Conservation (phyloP, 2,888 invertebrate species). For the Cepaea hortensis region DNA sequence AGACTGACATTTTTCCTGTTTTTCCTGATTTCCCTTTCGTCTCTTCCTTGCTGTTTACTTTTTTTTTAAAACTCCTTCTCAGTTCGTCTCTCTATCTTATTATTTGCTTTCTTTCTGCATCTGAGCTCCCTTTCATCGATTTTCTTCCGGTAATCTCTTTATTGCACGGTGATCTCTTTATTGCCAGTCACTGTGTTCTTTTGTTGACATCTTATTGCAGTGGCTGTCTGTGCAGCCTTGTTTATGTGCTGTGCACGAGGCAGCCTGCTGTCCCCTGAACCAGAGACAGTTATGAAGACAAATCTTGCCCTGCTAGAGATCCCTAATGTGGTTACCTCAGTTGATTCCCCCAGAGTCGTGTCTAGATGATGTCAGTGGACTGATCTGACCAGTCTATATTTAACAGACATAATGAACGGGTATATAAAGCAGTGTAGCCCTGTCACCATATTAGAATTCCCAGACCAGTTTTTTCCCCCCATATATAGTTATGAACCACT, state of each 20-base stretch:
- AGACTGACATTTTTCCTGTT: no score
- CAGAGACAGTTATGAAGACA: neutral
- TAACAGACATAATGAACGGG: no score
- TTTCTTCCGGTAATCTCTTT: neutral
- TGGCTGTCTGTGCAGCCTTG: constrained; percentile 16
- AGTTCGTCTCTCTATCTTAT: neutral
- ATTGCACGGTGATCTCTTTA: neutral
- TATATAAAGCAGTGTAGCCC: no score
- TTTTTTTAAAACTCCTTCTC: neutral
- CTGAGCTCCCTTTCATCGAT: neutral
- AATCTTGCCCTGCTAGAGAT: no score
- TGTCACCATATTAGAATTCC: no score
- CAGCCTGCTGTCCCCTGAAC: neutral
- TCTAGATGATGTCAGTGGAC: no score
- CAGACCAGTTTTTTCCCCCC: no score
- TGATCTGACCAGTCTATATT: no score
- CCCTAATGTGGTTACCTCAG: no score
- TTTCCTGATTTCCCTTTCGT: neutral
- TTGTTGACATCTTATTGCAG: neutral
- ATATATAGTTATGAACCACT: no score
- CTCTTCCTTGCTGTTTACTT: neutral
- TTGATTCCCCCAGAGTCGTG: no score
- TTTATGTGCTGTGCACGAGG: constrained; percentile 3
- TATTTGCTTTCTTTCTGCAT: neutral
- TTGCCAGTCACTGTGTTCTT: neutral